Evolutionary conservation across 2,797 vertebrate genomes (phyloP), one percentile per base, ranked within the genome.

Genomic region (Galaxias olidus): DNA sequence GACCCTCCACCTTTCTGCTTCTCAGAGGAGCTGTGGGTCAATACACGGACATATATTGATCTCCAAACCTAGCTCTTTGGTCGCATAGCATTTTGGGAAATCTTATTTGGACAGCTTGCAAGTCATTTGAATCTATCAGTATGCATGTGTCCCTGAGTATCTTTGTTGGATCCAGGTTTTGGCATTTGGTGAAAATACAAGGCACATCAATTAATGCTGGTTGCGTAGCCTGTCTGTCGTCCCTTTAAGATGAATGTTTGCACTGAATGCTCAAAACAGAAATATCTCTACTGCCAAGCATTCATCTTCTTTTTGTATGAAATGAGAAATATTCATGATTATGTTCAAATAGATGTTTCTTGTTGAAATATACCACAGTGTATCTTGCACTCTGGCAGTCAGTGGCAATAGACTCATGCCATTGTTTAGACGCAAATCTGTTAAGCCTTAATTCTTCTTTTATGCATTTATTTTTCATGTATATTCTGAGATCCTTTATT

Each of bases 401-500:
- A 91, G 88, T 84, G 74, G 88, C 59, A 54, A 82, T 85, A 91
- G 89, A 75, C 66, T 58, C 85, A 81, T 15, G 73, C 62, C 81
- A 90, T 94, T 94, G 91, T 94, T 92, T 93, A 91, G 82, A 81
- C 72, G 77, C 77, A 68, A 93, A 93, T 94, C 91, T 94, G 89
- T 87, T 94, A 91, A 90, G 85, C 89, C 77, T 89, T 85, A 90
- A 93, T 93, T 93, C 93, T 86, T 84, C 81, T 77, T 78, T 82
- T 84, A 73, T 73, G 75, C 82, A 94, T 95, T 96, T 95, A n/a
- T n/a, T n/a, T n/a, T n/a, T n/a, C n/a, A n/a, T n/a, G 93, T 94
- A 95, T 94, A 94, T 92, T 92, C 90, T 90, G 92, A 93, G 94
- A 92, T 94, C 90, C 94, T 93, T 85, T 91, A 88, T 20, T 64